Conservation (phyloP, 2,113 vertebrate species). For the Poecile atricapillus region DNA sequence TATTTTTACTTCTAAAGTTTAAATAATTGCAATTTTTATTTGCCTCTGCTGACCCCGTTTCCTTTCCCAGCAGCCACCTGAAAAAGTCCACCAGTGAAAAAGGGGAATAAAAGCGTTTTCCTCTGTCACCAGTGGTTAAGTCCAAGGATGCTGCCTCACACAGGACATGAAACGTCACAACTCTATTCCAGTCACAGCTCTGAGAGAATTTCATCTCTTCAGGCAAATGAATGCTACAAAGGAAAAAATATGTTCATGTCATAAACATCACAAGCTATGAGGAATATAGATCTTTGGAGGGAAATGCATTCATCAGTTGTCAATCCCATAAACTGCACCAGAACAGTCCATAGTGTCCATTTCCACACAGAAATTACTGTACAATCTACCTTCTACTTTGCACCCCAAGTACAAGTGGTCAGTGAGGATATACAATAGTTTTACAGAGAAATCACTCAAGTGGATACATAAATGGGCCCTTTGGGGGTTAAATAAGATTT, state of each 20-base stretch:
- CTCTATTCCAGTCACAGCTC: not conserved
- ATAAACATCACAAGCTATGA: slow-evolving; percentile 41
- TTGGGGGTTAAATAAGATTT: not conserved
- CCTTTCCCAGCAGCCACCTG: not conserved
- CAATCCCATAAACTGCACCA: not conserved
- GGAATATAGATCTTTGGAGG: slow-evolving; percentile 60
- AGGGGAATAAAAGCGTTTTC: not conserved
- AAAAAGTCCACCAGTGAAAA: not conserved
- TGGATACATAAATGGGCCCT: not conserved
- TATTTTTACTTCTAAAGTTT: not conserved
- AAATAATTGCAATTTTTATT: not conserved
- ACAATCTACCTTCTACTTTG: not conserved
- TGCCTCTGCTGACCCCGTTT: not conserved
- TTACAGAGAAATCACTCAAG: slow-evolving; percentile 28
- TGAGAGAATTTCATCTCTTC: not conserved
- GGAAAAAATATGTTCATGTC: not conserved
- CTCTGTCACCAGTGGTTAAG: not conserved
- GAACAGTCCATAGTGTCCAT: not conserved
- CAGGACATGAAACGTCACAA: not conserved
- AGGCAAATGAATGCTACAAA: slow-evolving; percentile 35
- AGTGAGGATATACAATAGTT: slow-evolving; percentile 1
- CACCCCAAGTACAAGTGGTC: not conserved
- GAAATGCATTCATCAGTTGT: not conserved
- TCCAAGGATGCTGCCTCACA: not conserved
- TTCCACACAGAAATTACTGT: not conserved